Conservation (phyloP, 2,797 vertebrate species). For the Threskiornis aethiopicus region DNA sequence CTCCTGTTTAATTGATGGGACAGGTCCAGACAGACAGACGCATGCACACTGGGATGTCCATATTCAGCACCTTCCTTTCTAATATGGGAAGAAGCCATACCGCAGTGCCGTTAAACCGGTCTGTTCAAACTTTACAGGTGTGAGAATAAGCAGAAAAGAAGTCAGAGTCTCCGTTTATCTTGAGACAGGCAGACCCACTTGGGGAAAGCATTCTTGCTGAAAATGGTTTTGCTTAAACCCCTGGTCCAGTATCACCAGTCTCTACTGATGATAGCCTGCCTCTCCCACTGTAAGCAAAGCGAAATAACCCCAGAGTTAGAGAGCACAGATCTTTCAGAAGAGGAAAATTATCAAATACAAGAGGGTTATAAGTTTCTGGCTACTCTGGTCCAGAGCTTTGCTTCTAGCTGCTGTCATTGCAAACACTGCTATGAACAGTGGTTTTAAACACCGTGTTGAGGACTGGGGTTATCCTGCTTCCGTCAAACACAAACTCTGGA, state of each 20-base stretch:
- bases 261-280: not conserved
- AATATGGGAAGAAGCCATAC: not conserved
- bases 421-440: not conserved
- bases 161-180: not conserved
- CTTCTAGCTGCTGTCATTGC: not conserved
- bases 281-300: not conserved
- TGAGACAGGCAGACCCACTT: not conserved
- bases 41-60: constrained; percentile 7
- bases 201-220: not conserved
- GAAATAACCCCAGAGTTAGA: not conserved
- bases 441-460: not conserved
- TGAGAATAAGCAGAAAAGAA: not conserved
- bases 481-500: not conserved
- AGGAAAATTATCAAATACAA: not conserved
- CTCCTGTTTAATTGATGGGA: constrained; percentile 36
- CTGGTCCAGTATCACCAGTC: not conserved
- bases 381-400: not conserved
- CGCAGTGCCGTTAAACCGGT: not conserved
- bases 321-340: not conserved
- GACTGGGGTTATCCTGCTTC: not conserved
- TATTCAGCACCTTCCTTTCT: not conserved
- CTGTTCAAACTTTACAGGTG: not conserved
- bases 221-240: not conserved
- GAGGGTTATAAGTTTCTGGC: not conserved
- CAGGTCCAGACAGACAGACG: constrained; percentile 36